Evolutionary conservation across 2,888 invertebrate species (phyloP).

Genomic region (Gastracanthus pulcherrimus): DNA sequence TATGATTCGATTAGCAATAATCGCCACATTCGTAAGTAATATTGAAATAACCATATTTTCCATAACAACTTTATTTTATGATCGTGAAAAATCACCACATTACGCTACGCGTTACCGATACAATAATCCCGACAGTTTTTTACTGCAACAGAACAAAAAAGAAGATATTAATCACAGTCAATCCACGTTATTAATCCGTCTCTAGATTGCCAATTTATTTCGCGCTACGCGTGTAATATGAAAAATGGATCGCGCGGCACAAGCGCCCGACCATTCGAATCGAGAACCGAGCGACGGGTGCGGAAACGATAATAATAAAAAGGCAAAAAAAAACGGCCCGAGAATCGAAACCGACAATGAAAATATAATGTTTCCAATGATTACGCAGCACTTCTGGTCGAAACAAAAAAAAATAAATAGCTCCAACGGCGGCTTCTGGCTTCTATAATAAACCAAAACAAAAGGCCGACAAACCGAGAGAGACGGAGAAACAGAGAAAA

Average conservation of each 20-base stretch:
- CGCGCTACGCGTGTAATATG: background rate
- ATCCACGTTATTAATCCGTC: constrained; percentile 19
- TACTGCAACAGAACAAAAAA: background rate
- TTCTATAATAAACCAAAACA: constrained; percentile 51
- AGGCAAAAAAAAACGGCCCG: constrained; percentile 1
- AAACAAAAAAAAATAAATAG: constrained; percentile 50
- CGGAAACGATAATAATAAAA: constrained; percentile 24
- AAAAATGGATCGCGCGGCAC: constrained; percentile 23
- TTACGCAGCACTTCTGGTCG: constrained; percentile 51
- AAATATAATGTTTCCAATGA: constrained; percentile 57
- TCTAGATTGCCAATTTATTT: constrained; percentile 31
- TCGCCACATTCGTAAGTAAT: background rate
- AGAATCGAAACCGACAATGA: constrained; percentile 48
- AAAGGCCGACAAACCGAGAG: constrained; percentile 40
- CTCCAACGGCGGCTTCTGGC: constrained; percentile 12
- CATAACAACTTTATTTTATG: too few relatives aligned
- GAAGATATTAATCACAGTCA: constrained; percentile 9
- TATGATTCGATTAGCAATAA: constrained; percentile 1
- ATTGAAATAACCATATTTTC: background rate
- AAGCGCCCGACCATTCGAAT: background rate
- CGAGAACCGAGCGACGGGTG: background rate
- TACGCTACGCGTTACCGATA: too few relatives aligned
- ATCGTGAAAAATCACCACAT: background rate
- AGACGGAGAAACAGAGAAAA: constrained; percentile 9
- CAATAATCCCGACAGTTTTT: too few relatives aligned